A percentile compares a stretch with the other conserved stretches of the same genome.
Conservation (phyloP, 2,113 vertebrate genomes). For the Suricata suricatta region DNA sequence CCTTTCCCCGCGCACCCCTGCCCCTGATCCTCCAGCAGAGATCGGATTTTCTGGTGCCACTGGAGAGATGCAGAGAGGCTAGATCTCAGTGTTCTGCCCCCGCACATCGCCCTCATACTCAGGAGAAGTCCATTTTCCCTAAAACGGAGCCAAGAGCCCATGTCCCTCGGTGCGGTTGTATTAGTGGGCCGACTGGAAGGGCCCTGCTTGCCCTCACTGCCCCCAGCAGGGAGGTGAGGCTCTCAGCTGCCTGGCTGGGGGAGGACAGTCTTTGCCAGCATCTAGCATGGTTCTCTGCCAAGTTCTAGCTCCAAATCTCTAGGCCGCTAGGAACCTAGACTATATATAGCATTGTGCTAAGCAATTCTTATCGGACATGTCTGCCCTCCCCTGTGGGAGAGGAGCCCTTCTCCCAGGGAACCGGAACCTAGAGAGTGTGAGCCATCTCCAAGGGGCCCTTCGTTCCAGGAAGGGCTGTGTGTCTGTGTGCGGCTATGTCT, state of each 20-base stretch:
- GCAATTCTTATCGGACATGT: slow-evolving; percentile 66
- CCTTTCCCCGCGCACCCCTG: neutral
- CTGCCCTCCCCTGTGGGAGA: slow-evolving; percentile 56
- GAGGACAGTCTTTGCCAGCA: slow-evolving; percentile 54
- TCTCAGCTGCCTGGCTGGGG: slow-evolving; percentile 25
- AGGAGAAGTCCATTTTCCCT: neutral
- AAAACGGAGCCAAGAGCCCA: neutral
- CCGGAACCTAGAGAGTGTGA: neutral
- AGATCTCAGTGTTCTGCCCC: neutral
- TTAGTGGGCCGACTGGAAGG: neutral
- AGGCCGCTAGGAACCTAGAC: slow-evolving; percentile 69
- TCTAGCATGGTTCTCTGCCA: slow-evolving; percentile 74
- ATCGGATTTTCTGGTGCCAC: neutral
- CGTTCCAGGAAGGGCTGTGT: neutral
- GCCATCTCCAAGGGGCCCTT: slow-evolving; percentile 13
- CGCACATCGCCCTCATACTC: neutral
- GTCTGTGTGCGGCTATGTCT: rapidly evolving
- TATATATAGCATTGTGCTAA: slow-evolving; percentile 76
- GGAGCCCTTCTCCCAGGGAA: slow-evolving; percentile 54
- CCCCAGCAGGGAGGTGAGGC: slow-evolving; percentile 10
- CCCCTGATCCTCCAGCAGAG: neutral
- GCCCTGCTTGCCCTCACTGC: slow-evolving; percentile 12
- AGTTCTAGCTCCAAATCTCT: slow-evolving; percentile 74
- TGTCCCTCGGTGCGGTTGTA: neutral
- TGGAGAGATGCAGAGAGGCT: neutral